A percentile compares a stretch with the other conserved stretches of the same genome.
Evolutionary conservation across 2,888 invertebrate species (phyloP).

Genomic region (Germaria angustata): DNA sequence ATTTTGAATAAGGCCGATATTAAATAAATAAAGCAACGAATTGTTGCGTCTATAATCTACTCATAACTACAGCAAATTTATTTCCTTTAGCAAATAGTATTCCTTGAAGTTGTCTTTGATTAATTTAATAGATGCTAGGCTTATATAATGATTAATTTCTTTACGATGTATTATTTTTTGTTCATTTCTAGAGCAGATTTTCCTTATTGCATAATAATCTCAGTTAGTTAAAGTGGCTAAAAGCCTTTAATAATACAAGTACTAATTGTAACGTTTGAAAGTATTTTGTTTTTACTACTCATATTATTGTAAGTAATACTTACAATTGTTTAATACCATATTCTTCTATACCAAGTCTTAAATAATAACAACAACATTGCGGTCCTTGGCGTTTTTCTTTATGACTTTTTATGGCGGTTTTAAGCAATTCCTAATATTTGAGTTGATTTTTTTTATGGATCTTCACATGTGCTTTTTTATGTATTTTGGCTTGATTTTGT

Average conservation of each 20-base stretch:
- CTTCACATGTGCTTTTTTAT: conserved; percentile 3
- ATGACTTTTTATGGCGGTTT: conserved; percentile 1
- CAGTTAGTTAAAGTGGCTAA: not conserved
- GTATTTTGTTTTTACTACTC: not conserved
- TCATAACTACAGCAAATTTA: no score
- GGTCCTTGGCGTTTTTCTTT: not conserved
- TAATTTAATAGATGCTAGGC: no score
- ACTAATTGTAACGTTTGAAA: conserved; percentile 2
- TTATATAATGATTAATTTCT: not conserved
- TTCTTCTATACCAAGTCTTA: not conserved
- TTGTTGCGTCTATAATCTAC: no score
- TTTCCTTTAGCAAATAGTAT: no score
- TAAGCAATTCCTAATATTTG: conserved; percentile 7
- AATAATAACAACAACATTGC: not conserved
- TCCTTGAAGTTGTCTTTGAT: no score
- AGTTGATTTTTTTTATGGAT: not conserved
- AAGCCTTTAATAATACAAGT: not conserved
- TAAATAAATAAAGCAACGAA: no score
- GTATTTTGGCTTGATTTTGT: not conserved
- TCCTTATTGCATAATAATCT: not conserved
- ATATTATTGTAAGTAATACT: not conserved
- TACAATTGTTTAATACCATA: not conserved
- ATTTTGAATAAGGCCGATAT: no score
- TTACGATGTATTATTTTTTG: not conserved
- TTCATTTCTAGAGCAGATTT: not conserved